Base-by-base conservation (phyloP, 2,797 vertebrate genomes). In the Poeciliopsis turneri region DNA sequence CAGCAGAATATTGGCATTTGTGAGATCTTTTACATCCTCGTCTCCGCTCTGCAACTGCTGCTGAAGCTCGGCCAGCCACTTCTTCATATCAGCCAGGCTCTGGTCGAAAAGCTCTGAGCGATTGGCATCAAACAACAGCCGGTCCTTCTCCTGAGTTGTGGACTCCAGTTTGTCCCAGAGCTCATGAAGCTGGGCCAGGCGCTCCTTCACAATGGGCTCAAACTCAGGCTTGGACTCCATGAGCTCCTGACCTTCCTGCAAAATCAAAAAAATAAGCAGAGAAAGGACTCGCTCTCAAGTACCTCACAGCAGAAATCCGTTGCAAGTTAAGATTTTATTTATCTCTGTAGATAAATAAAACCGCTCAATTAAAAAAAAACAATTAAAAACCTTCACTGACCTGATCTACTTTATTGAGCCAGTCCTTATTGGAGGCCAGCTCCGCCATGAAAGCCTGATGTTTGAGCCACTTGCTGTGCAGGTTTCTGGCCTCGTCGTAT, bases 371-470 rank as follows among this genome's bases (percentile, higher is more conserved):
- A 43, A 53, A 33, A 43, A 43, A 18, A 13, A 13, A 4, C 1
- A 55, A 55, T 47, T 36, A 36, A 72, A 15, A 55, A 28, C 36
- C 0, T 15, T 69, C 2, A 78, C 87, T 43, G 78, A 99, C 98
- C 89, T 87, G 93, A 74, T 99, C 97, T 0, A 97, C 93, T 78
- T 96, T 99, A 81, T 97, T 93, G 64, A 99, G 95, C 97, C 97
- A 98, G 72, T 95, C 95, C 81, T 97, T 97, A 89, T 98, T 98
- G 66, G 98, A 96, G 18, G 94, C 96, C 94, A 99, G 94, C 88
- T 99, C 98, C 0, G 98, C 97, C 96, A 97, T 94, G 91, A 99
- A 99, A 0, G 97, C 97, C 90, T 99, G 98, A 85, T 99, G 98
- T 84, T 99, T 99, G 83, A 97, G 96, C 98, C 98, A 99, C 81